Base-by-base conservation (phyloP, 2,113 vertebrate species). In the Leucosticte australis region DNA sequence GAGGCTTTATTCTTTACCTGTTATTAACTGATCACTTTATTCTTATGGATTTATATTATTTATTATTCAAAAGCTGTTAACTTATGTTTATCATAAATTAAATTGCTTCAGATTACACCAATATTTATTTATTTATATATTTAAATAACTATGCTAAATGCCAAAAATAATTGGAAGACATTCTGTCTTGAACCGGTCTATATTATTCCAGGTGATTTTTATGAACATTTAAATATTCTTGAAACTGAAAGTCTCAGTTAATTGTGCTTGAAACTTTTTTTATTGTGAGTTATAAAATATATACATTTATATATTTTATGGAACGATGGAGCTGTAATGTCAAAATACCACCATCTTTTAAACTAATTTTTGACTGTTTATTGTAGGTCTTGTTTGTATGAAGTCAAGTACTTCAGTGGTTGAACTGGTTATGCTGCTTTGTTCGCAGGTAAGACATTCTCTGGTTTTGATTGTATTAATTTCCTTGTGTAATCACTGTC, bases 401-500 rank as follows among this genome's bases (percentile, higher is more conserved):
- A 99, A 99, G 97, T 99, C 99, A 7, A 99, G 99, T 97, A 99
- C 99, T 13, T 99, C 99, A 5, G 99, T 99, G 93, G 99, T 99
- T 73, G 99, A 99, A 96, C 98, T 99, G 24, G 99, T 99, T 79
- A 99, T 99, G 99, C 98, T 99, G 96, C 98, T 99, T 89, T 99
- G 99, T 97, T 99, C 99, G 94, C 99, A 99, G 99, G 99, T 99
- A 97, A 98, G 97, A 18, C 35, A 44, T 90, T 92, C 65, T 59
- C 64, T 95, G 44, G 9, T 44, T 91, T 78, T 84, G 63, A 63
- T 50, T 82, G 18, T 68, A 50, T 73, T 64, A 23, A 16, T 87
- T 79, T 75, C 22, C 68, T 67, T 75, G 7, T 26, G 17, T 28
- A 77, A 46, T 71, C 94, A 33, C 27, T 76, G 56, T 28, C 92